phyloP scores from a whole-genome alignment of 2,113 vertebrate genomes.

The Lepisosteus osseus region DNA sequence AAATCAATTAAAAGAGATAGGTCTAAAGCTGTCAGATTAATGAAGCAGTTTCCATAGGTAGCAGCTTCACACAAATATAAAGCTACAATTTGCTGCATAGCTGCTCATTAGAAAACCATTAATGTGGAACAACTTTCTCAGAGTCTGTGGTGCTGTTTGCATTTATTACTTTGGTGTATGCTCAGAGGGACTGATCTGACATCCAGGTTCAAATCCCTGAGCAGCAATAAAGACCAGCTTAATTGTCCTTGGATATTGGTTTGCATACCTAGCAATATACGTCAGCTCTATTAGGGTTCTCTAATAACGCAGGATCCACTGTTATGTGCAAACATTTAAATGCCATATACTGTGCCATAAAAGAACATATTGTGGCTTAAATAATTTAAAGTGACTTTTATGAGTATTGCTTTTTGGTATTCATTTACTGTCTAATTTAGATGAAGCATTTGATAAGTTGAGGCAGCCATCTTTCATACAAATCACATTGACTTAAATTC shows the following conservation, averaged over 20 bases:
- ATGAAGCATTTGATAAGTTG: too few relatives aligned
- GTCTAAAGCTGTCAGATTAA: constrained; percentile 18
- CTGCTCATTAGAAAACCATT: constrained; percentile 11
- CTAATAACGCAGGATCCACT: not conserved
- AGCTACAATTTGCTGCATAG: constrained; percentile 12
- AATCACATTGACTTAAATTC: too few relatives aligned
- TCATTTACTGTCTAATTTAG: not conserved
- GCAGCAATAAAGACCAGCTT: constrained; percentile 13
- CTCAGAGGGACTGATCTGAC: constrained; percentile 17
- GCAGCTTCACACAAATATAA: constrained; percentile 13
- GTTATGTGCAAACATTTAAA: constrained; percentile 2
- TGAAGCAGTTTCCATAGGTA: constrained; percentile 7
- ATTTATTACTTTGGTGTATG: constrained; percentile 16
- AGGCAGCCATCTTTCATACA: too few relatives aligned
- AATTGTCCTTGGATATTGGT: constrained; percentile 26
- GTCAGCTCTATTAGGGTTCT: not conserved
- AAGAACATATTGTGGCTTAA: not conserved
- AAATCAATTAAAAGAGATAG: not conserved
- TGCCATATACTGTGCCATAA: constrained; percentile 9
- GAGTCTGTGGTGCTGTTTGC: not conserved
- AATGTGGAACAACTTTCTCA: constrained; percentile 15
- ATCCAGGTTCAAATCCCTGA: constrained; percentile 14
- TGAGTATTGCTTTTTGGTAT: not conserved
- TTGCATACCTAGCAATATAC: constrained; percentile 15
- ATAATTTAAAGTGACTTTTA: not conserved